Base-by-base conservation (phyloP, 2,888 invertebrate species). In the Volucella inflata region DNA sequence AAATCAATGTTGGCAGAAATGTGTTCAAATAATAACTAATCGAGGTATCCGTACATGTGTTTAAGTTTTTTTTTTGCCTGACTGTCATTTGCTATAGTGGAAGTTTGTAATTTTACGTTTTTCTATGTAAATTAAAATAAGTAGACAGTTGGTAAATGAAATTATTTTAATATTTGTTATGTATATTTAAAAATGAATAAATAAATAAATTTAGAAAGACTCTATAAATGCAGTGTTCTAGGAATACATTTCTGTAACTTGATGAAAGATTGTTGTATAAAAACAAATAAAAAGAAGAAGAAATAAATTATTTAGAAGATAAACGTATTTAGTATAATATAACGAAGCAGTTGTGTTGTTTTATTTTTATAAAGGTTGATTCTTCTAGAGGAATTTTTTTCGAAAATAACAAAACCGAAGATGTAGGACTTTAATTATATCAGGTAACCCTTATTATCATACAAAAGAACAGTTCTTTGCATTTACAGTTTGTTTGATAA, bases 251-350 rank as follows among this genome's bases (percentile, higher is more conserved):
- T 84, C 75, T 62, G 74, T 76, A 81, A 80, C 60, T 76, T 57
- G 38, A 64, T 81, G 81, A 81, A 74, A 30, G 4, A 68, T 81
- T 76, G 71, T 81, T 81, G 75, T 85, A 85, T 64, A 59, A 16
- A 78, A 79, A 64, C 30, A 57, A 79, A 67, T 6, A 68, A 77
- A 68, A 71, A 55, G 50, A 64, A 36, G 60, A 67, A 46, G 53
- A 70, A 83, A 79, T 60, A 30, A 30, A 30, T 48, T 55, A 55
- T 51, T 85, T 85, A 85, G 77, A 72, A 55, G 55, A 77, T 72
- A 62, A 72, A 72, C 81, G 81, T 80, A 80, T 84, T 84, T 80
- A 79, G 79, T 84, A 84, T 75, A 84, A 80, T 84, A 84, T 75
- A 84, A 80, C 71, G 44, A 40, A 67, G n/a, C 8, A 1, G 42